These are phyloP conservation scores for Larimichthys crocea DNA, from an alignment of 2,113 vertebrate genomes.

Conservation along the genomic window DNA sequence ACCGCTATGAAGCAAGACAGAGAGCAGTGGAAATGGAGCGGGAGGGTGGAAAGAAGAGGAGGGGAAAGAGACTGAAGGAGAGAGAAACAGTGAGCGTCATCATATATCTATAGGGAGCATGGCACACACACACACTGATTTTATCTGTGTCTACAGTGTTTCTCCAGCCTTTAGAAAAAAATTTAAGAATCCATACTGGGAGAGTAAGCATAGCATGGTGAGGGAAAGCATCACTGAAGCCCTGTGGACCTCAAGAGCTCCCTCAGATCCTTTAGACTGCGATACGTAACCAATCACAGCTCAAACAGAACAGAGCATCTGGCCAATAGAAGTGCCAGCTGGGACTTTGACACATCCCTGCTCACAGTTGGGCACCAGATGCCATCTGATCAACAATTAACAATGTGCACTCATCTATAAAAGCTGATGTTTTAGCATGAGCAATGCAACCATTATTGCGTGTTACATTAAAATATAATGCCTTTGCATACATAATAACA, in stretches of 20 bases:
- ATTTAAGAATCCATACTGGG: constrained; percentile 1
- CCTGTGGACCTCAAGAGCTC: constrained; percentile 36
- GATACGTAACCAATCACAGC: constrained; percentile 63
- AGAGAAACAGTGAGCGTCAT: neutral
- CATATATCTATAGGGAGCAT: neutral
- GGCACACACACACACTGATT: neutral
- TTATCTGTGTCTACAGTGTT: neutral
- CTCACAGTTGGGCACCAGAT: constrained; percentile 53
- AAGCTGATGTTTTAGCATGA: constrained; percentile 45
- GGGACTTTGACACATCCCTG: constrained; percentile 47
- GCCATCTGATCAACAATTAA: constrained; percentile 70
- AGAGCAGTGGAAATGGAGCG: constrained; percentile 20
- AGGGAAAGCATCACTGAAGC: constrained; percentile 23
- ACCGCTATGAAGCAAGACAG: constrained; percentile 31
- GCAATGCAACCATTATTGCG: constrained; percentile 31
- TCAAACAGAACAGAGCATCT: constrained; percentile 51
- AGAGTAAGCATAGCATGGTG: constrained; percentile 1
- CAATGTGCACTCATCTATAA: constrained; percentile 43
- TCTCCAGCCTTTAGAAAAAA: neutral
- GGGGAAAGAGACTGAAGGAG: neutral
- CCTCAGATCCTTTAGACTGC: constrained; percentile 30
- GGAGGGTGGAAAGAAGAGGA: neutral
- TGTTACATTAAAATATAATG: neutral
- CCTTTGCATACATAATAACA: constrained; percentile 21
- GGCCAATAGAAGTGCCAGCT: constrained; percentile 53